These are phyloP conservation scores for Pelecanus crispus DNA, from an alignment of 2,113 vertebrate species.

Conservation along the genomic window DNA sequence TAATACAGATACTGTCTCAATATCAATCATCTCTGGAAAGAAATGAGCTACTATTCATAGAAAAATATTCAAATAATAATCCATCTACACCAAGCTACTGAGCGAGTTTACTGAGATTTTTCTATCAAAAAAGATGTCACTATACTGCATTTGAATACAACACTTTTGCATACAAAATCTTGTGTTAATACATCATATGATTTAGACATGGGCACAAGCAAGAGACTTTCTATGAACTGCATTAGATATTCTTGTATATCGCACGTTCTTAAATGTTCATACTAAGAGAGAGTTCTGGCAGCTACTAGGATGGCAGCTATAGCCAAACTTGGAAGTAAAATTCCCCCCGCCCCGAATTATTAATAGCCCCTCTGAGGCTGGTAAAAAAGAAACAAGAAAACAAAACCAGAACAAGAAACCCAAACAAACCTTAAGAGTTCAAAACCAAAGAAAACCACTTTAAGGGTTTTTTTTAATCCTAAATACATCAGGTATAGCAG, in stretches of 20 bases:
- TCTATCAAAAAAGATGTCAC: background rate
- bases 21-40: background rate
- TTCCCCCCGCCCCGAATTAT: fast-evolving
- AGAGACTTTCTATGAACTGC: background rate
- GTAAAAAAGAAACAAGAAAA: background rate
- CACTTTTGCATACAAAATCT: background rate
- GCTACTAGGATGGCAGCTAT: background rate
- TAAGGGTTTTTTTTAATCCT: background rate
- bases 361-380: background rate
- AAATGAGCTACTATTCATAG: background rate
- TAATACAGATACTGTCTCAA: background rate
- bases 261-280: background rate
- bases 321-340: background rate
- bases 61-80: background rate
- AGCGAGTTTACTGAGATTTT: background rate
- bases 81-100: background rate
- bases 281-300: background rate
- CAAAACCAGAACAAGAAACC: background rate
- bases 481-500: background rate
- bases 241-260: background rate
- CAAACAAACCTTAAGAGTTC: background rate
- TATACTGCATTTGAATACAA: background rate
- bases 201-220: background rate
- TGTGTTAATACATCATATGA: background rate
- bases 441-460: background rate